Base-by-base conservation (phyloP, 2,113 vertebrate genomes). In the Stictonetta naevosa region DNA sequence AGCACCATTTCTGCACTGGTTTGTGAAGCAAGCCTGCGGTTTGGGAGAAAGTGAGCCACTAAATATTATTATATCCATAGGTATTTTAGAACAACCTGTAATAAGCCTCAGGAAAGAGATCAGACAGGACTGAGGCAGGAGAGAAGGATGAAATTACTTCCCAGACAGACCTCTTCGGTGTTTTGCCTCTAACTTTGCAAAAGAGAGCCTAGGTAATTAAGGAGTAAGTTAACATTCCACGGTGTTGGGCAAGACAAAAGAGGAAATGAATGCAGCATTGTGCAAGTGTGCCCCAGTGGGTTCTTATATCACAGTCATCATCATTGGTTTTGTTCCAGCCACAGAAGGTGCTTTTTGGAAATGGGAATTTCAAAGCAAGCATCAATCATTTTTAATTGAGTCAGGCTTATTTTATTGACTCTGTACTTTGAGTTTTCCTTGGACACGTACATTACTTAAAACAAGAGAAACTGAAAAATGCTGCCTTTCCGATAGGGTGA, bases 241-340 rank as follows among this genome's bases (percentile, higher is more conserved):
- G 13, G 10, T 2, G 5, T 3, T 13, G 10, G 16, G n/a, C 5
- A 2, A 83, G 59, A n/a, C 11, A 42, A 44, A 19, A 19, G 0
- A 33, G 38, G 52, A 67, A 86, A 78, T 3, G 2, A 92, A 88
- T 20, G 17, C n/a, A 71, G 63, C 42, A 77, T 29, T 22, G 9
- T 9, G 29, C 33, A 21, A 33, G n/a, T 1, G 20, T 42, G 50
- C 34, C 72, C 42, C 26, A 25, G 31, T 2, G 6, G 7, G 16
- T 71, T 88, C 56, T 55, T 48, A 15, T 28, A 59, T 12, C 25
- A 36, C 2, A 5, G 79, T 75, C 78, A 88, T 44, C 64, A 94
- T 0, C 42, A 44, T 14, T 34, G 64, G 36, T 60, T 91, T 91
- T 92, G 58, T 86, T 62, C 44, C 73, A 88, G 73, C 22, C 46